phyloP scores from a whole-genome alignment of 2,888 invertebrate species.

The Metopia argyrocephala region DNA sequence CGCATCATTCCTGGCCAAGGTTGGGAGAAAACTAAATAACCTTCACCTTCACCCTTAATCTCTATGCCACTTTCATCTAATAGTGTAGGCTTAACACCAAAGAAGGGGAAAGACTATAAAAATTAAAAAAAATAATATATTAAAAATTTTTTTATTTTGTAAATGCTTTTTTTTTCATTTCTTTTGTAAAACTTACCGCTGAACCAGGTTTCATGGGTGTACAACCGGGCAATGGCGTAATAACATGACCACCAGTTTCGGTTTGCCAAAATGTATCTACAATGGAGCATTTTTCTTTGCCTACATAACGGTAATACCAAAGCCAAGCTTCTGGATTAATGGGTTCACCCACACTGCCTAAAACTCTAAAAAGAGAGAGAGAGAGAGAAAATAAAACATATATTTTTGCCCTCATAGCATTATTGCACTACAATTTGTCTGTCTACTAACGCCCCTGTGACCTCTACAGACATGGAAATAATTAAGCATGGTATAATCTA shows the following conservation, averaged over 20 bases:
- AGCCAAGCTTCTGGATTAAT: conserved; percentile 99
- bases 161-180: not conserved
- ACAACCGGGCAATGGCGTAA: conserved; percentile 96
- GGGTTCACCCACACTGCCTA: conserved; percentile 99
- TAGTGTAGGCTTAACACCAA: conserved; percentile 94
- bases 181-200: conserved; percentile 84
- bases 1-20: conserved; percentile 99
- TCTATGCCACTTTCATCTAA: conserved; percentile 92
- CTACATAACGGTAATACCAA: conserved; percentile 94
- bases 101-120: conserved; percentile 94
- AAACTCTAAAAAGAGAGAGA: conserved; percentile 83
- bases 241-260: conserved; percentile 98
- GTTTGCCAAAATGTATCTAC: conserved; percentile 99
- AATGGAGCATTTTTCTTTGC: conserved; percentile 91
- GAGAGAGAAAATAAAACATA: too few relatives aligned
- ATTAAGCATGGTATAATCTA: too few relatives aligned
- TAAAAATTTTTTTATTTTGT: not conserved
- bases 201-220: conserved; percentile 99
- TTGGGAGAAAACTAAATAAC: conserved; percentile 94
- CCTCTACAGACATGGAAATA: too few relatives aligned
- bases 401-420: too few relatives aligned
- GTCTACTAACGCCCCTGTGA: too few relatives aligned
- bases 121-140: conserved; percentile 31
- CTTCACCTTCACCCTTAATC: conserved; percentile 93
- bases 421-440: too few relatives aligned